phyloP scores from a whole-genome alignment of 2,113 vertebrate species.

The Campylorhamphus procurvoides region DNA sequence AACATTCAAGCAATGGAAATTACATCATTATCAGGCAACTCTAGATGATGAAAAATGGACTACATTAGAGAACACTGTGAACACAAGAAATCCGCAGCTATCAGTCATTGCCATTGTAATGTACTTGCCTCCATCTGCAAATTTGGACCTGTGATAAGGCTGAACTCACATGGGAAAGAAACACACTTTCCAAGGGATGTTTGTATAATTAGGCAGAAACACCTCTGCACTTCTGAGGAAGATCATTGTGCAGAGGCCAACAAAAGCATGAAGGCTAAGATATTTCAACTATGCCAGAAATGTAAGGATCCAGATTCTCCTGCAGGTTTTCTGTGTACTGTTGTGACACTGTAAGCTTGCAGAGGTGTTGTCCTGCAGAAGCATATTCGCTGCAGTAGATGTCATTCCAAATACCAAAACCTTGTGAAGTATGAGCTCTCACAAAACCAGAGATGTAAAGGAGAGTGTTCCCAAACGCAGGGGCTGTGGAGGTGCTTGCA shows the following conservation, averaged over 20 bases:
- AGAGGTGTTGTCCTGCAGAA: not conserved
- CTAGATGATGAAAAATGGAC: slow-evolving; percentile 75
- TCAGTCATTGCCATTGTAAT: slow-evolving; percentile 70
- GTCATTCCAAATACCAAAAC: not conserved
- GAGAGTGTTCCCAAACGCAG: not conserved
- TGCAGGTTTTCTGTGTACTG: not conserved
- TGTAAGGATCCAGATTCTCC: not conserved
- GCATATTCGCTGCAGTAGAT: not conserved
- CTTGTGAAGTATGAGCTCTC: not conserved
- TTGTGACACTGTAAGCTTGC: not conserved
- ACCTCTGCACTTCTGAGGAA: slow-evolving; percentile 16
- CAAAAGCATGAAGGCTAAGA: not conserved
- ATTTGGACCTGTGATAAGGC: slow-evolving; percentile 38
- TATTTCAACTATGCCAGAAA: not conserved
- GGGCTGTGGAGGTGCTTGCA: not conserved
- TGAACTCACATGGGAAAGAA: slow-evolving; percentile 19
- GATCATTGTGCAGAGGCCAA: not conserved
- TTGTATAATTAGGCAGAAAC: slow-evolving; percentile 69
- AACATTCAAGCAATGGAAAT: slow-evolving; percentile 75
- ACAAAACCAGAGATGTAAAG: not conserved
- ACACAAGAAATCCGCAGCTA: slow-evolving; percentile 63
- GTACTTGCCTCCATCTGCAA: slow-evolving; percentile 59
- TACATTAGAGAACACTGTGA: slow-evolving; percentile 74
- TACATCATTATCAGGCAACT: slow-evolving; percentile 72
- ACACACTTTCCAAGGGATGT: slow-evolving; percentile 25